Percentiles rank a stretch among this genome's conserved stretches.
Evolutionary conservation across 2,113 vertebrate genomes (phyloP).

Genomic region (Fukomys damarensis): DNA sequence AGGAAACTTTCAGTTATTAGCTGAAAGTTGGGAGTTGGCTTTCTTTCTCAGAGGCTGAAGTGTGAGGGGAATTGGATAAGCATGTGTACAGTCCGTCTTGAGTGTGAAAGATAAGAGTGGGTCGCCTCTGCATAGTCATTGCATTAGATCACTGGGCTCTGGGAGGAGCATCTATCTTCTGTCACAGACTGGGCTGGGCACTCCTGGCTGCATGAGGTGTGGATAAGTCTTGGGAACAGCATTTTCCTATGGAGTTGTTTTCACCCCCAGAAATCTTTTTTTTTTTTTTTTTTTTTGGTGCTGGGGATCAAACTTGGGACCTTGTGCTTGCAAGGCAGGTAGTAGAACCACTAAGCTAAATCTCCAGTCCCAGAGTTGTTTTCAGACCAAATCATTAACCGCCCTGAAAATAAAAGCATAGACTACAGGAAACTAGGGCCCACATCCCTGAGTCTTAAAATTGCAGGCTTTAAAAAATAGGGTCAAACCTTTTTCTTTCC

Average conservation of each 20-base stretch:
- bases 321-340: too few species aligned
- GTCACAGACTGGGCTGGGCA: slow-evolving; percentile 33
- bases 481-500: not conserved
- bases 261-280: too few species aligned
- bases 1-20: not conserved
- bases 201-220: not conserved
- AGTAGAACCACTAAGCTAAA: too few species aligned
- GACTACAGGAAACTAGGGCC: not conserved
- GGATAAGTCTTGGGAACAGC: slow-evolving; percentile 29
- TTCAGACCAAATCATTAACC: not conserved
- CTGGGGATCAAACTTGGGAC: too few species aligned
- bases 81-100: accelerated
- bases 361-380: too few species aligned
- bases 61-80: not conserved
- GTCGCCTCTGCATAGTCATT: not conserved
- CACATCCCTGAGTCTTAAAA: not conserved
- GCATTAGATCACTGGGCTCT: not conserved
- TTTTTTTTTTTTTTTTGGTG: too few species aligned
- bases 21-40: not conserved
- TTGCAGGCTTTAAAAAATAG: not conserved
- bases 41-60: not conserved
- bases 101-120: not conserved
- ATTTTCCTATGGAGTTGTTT: not conserved
- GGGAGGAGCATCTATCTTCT: slow-evolving; percentile 33
- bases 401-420: not conserved